phyloP scores from a whole-genome alignment of 1,140 invertebrate species.

The Gryllus bimaculatus region DNA sequence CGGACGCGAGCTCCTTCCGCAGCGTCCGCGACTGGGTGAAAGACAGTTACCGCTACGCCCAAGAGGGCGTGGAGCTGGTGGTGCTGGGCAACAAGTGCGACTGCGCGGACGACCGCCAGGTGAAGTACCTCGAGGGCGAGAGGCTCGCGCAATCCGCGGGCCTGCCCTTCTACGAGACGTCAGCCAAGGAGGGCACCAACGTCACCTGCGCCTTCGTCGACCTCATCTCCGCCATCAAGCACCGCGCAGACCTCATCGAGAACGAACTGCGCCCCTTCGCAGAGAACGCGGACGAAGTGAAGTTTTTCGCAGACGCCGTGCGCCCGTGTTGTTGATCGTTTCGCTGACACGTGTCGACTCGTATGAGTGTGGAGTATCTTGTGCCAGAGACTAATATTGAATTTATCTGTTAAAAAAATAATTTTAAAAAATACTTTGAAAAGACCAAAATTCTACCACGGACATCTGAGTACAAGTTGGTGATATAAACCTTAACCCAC shows the following conservation, averaged over 20 bases:
- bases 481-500: too few relatives aligned
- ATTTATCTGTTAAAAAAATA: too few relatives aligned
- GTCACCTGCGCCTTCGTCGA: conserved; percentile 74
- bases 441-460: too few relatives aligned
- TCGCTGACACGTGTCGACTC: background rate
- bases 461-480: too few relatives aligned
- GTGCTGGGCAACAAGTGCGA: background rate
- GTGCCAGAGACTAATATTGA: too few relatives aligned
- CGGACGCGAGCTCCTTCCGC: background rate
- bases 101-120: background rate
- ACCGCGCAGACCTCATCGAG: background rate
- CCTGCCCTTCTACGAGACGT: conserved; percentile 76
- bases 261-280: background rate
- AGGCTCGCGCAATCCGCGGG: conserved; percentile 33
- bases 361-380: too few relatives aligned
- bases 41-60: background rate
- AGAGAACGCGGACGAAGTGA: background rate
- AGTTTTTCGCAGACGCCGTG: background rate
- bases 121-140: background rate
- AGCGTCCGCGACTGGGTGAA: background rate
- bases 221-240: background rate
- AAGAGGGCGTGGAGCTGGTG: background rate
- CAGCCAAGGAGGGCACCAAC: conserved; percentile 87
- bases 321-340: background rate
- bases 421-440: too few relatives aligned